Percentiles rank a stretch among this genome's conserved stretches.
phyloP scores from a whole-genome alignment of 2,113 vertebrate species.

The Seriola aureovittata region DNA sequence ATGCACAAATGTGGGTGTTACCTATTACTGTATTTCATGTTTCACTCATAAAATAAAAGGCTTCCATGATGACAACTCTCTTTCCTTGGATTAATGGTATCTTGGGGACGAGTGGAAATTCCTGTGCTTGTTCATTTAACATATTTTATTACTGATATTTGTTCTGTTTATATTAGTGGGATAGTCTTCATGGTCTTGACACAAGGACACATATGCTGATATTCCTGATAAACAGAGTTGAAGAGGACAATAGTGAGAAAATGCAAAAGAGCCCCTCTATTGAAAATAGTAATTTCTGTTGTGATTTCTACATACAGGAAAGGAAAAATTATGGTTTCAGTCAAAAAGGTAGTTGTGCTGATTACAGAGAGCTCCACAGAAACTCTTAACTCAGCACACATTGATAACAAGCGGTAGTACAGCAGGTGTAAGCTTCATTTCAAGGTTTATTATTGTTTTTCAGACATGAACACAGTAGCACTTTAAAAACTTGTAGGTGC shows the following conservation, averaged over 20 bases:
- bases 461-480: slow-evolving; percentile 51
- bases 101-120: background rate
- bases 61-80: background rate
- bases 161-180: too few species aligned
- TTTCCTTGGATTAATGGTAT: background rate
- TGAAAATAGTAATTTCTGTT: background rate
- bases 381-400: slow-evolving; percentile 27
- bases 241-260: background rate
- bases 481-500: slow-evolving; percentile 67
- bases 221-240: background rate
- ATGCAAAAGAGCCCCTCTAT: background rate
- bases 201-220: background rate
- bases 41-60: background rate
- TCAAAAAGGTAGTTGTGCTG: slow-evolving; percentile 9
- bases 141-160: too few species aligned
- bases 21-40: background rate
- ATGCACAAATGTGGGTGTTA: too few species aligned
- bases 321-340: slow-evolving; percentile 5
- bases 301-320: background rate
- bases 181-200: background rate
- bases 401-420: slow-evolving; percentile 38
- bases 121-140: too few species aligned
- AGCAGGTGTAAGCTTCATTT: slow-evolving; percentile 47
- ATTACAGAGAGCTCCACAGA: background rate
- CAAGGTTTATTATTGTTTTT: slow-evolving; percentile 67